These are phyloP conservation scores for Orthosia cruda DNA, from an alignment of 2,888 invertebrate genomes.

Conservation along the genomic window DNA sequence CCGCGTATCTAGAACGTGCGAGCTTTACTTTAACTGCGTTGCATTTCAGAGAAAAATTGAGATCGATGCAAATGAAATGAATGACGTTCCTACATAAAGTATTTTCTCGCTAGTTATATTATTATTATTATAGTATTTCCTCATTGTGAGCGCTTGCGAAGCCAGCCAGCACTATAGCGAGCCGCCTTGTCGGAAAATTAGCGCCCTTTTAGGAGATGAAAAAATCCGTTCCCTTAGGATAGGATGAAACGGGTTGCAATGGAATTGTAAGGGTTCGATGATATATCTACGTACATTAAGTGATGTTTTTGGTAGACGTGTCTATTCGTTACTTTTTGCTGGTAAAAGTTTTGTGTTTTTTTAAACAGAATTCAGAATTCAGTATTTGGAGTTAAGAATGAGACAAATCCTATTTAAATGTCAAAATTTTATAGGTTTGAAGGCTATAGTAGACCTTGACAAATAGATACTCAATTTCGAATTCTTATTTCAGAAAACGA, in stretches of 20 bases:
- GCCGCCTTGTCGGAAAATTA: conserved; percentile 72
- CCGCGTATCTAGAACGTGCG: conserved; percentile 17
- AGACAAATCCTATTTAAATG: too few species aligned
- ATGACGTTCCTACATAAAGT: conserved; percentile 59
- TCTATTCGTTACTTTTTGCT: not conserved
- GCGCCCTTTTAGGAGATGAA: conserved; percentile 73
- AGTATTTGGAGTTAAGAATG: too few species aligned
- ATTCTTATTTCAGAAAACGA: too few species aligned
- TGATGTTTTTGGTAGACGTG: not conserved
- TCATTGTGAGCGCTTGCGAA: conserved; percentile 47
- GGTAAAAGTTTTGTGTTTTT: not conserved
- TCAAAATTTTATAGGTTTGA: too few species aligned
- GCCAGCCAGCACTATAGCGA: conserved; percentile 57
- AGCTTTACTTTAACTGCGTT: conserved; percentile 60
- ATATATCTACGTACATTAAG: conserved; percentile 12
- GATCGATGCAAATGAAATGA: conserved; percentile 69
- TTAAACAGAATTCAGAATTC: too few species aligned
- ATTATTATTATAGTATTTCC: conserved; percentile 46
- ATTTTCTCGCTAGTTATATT: conserved; percentile 33
- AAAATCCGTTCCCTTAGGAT: conserved; percentile 67
- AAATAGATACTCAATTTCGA: too few species aligned
- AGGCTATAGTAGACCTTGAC: too few species aligned
- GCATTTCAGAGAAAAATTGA: conserved; percentile 64
- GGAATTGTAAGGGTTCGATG: conserved; percentile 54
- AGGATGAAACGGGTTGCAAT: conserved; percentile 68